phyloP scores from a whole-genome alignment of 2,797 vertebrate species.

The Aselliscus stoliczkanus region DNA sequence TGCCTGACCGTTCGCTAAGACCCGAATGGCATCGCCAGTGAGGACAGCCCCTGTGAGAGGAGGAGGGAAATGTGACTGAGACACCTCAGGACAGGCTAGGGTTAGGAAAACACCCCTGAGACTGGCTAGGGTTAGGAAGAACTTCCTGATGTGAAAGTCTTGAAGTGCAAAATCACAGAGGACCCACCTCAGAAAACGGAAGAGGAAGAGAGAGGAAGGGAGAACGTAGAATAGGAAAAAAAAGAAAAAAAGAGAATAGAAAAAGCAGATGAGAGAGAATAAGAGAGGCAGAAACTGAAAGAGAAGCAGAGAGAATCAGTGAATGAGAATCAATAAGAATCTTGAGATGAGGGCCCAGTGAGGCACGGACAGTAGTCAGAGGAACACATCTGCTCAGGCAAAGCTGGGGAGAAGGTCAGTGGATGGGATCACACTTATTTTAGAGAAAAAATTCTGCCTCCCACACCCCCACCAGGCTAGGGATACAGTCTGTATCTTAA shows the following conservation, averaged over 20 bases:
- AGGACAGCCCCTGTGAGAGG: not conserved
- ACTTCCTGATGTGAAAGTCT: not conserved
- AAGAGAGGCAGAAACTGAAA: not conserved
- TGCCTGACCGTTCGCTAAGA: not conserved
- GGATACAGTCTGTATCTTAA: not conserved
- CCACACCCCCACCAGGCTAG: rapidly evolving
- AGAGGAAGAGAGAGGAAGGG: not conserved
- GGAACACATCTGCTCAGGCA: rapidly evolving
- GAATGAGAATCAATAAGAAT: no score
- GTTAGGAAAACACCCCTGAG: not conserved
- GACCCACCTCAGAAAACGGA: not conserved
- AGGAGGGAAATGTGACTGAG: not conserved
- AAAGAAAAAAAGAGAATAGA: not conserved
- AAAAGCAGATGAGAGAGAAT: not conserved
- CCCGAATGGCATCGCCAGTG: no score
- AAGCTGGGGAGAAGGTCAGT: no score
- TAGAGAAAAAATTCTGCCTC: not conserved
- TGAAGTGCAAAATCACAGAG: not conserved
- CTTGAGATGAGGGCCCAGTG: not conserved
- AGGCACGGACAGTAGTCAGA: rapidly evolving
- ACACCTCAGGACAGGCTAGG: not conserved
- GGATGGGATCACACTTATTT: not conserved
- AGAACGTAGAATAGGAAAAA: not conserved
- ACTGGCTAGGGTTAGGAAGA: not conserved
- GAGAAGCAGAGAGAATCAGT: not conserved